Percentiles rank a stretch among this genome's conserved stretches.
These are phyloP conservation scores for Drosophila prostipennis DNA, from an alignment of 2,888 invertebrate species.

Conservation along the genomic window DNA sequence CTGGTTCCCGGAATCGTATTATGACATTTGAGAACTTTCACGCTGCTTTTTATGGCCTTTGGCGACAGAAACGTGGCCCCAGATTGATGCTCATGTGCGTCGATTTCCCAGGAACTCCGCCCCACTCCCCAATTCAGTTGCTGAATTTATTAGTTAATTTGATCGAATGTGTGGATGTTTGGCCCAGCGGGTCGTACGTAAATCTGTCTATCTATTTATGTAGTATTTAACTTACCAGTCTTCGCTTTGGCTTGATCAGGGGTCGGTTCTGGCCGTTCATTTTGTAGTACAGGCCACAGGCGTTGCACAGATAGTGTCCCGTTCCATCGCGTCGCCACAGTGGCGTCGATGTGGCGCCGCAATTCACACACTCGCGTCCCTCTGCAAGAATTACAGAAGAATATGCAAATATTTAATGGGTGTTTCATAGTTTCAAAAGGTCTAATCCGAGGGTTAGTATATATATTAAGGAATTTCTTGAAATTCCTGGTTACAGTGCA, in stretches of 20 bases:
- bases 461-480: background rate
- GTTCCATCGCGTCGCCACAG: slow-evolving; percentile 98
- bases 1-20: slow-evolving; percentile 79
- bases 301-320: slow-evolving; percentile 99
- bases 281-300: slow-evolving; percentile 99
- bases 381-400: slow-evolving; percentile 85
- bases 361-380: slow-evolving; percentile 99
- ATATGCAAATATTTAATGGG: slow-evolving; percentile 7
- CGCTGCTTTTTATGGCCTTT: slow-evolving; percentile 74
- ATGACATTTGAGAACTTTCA: slow-evolving; percentile 82
- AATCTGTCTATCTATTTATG: background rate
- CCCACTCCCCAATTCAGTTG: slow-evolving; percentile 30
- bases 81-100: slow-evolving; percentile 68
- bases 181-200: slow-evolving; percentile 48
- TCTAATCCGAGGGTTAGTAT: background rate
- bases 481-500: background rate
- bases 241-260: slow-evolving; percentile 99
- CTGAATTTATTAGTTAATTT: slow-evolving; percentile 76
- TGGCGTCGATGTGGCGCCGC: slow-evolving; percentile 99
- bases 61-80: slow-evolving; percentile 69
- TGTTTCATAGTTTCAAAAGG: no score
- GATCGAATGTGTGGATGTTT: slow-evolving; percentile 69
- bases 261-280: slow-evolving; percentile 99
- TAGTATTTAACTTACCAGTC: slow-evolving; percentile 92
- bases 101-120: slow-evolving; percentile 62